A percentile compares a stretch with the other conserved stretches of the same genome.
These are phyloP conservation scores for Pteronura brasiliensis DNA, from an alignment of 2,113 vertebrate genomes.

Conservation along the genomic window DNA sequence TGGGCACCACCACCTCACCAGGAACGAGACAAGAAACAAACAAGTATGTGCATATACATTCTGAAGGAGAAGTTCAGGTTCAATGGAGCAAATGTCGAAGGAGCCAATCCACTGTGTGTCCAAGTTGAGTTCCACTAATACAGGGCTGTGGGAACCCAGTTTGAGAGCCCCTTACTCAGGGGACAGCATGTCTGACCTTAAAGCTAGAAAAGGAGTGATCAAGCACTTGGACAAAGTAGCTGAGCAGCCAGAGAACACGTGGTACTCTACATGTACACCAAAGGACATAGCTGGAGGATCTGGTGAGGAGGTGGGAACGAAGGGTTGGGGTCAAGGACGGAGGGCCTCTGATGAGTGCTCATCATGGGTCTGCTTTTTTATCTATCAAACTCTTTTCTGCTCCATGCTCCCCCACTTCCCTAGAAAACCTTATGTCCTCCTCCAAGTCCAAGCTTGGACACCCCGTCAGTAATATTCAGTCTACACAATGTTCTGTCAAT, in stretches of 20 bases:
- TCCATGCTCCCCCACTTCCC: neutral
- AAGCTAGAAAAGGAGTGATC: neutral
- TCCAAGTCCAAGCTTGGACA: neutral
- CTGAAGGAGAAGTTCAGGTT: neutral
- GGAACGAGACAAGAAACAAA: neutral
- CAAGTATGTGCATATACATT: rapidly evolving
- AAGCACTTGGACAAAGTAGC: neutral
- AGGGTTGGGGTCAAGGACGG: neutral
- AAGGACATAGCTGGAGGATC: neutral
- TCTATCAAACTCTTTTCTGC: neutral
- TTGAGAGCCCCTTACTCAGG: neutral
- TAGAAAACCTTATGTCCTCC: neutral
- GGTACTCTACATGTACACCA: too few species aligned
- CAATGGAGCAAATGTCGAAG: neutral
- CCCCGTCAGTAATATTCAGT: neutral
- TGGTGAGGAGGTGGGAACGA: neutral
- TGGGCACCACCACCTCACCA: neutral
- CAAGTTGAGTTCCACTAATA: neutral
- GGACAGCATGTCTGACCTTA: neutral
- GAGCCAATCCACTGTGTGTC: rapidly evolving
- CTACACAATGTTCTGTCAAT: neutral
- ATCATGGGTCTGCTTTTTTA: too few species aligned
- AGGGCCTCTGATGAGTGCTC: too few species aligned
- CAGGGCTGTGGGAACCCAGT: neutral
- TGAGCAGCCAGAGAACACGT: neutral